Conservation (phyloP, 2,888 invertebrate genomes). For the Andrena hattorfiana region DNA sequence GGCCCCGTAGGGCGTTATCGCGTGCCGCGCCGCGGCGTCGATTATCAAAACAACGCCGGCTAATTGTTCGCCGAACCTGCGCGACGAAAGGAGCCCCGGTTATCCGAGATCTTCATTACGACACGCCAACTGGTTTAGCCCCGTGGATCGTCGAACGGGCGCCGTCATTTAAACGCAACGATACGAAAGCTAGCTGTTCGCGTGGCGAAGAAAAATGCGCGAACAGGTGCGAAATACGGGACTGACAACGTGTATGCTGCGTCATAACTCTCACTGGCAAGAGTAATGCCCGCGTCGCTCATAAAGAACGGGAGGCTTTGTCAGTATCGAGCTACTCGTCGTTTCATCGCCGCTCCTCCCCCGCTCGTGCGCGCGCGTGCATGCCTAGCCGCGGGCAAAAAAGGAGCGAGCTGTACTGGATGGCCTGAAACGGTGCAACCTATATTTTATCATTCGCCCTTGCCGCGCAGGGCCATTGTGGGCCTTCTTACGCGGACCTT, state of each 20-base stretch:
- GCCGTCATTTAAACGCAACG: constrained; percentile 34
- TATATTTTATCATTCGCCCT: constrained; percentile 73
- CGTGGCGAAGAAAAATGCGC: constrained; percentile 56
- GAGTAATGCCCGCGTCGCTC: constrained; percentile 67
- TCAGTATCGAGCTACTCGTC: constrained; percentile 74
- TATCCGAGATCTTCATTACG: constrained; percentile 39
- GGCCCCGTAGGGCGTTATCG: not conserved
- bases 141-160: constrained; percentile 17
- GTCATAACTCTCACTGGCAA: constrained; percentile 56
- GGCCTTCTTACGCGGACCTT: constrained; percentile 44
- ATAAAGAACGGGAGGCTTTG: constrained; percentile 67
- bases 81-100: constrained; percentile 5
- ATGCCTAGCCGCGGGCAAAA: constrained; percentile 52
- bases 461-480: constrained; percentile 46
- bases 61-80: constrained; percentile 22
- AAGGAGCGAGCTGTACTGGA: constrained; percentile 30
- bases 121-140: constrained; percentile 25
- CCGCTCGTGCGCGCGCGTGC: constrained; percentile 6
- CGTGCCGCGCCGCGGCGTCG: not conserved
- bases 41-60: constrained; percentile 32
- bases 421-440: constrained; percentile 49
- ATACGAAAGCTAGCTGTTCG: constrained; percentile 31
- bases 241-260: constrained; percentile 52
- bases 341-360: constrained; percentile 64
- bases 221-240: constrained; percentile 60